Percentiles rank a stretch among this genome's conserved stretches.
Evolutionary conservation across 2,797 vertebrate genomes (phyloP).

Genomic region (Myiotriccus ornatus): DNA sequence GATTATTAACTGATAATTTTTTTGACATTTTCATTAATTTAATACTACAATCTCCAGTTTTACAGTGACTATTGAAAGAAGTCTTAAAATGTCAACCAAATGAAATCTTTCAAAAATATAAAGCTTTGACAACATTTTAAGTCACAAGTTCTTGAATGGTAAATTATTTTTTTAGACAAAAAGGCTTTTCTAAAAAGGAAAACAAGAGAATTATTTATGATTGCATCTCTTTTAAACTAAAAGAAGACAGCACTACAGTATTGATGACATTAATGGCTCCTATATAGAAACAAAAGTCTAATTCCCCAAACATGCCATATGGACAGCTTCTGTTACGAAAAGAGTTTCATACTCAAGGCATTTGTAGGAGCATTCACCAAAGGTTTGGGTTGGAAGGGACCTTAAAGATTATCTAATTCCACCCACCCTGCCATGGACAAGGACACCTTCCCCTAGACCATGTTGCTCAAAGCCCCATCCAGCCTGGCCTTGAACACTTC

Average conservation of each 20-base stretch:
- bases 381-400: neutral
- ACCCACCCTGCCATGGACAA: neutral
- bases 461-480: neutral
- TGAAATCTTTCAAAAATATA: neutral
- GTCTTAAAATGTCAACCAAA: neutral
- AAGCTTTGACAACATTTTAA: neutral
- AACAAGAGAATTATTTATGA: neutral
- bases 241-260: neutral
- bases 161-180: neutral
- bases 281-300: conserved; percentile 35
- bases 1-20: neutral
- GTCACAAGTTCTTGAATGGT: neutral
- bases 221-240: neutral
- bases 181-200: neutral
- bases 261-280: neutral
- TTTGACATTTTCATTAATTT: neutral
- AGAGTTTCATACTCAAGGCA: neutral
- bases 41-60: neutral
- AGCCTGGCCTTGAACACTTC: neutral
- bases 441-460: neutral
- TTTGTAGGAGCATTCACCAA: neutral
- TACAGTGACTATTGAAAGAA: neutral
- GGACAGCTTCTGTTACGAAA: neutral
- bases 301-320: conserved; percentile 8
- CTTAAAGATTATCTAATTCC: neutral